These are phyloP conservation scores for Melinaea marsaeus DNA, from an alignment of 2,888 invertebrate genomes.

Conservation along the genomic window DNA sequence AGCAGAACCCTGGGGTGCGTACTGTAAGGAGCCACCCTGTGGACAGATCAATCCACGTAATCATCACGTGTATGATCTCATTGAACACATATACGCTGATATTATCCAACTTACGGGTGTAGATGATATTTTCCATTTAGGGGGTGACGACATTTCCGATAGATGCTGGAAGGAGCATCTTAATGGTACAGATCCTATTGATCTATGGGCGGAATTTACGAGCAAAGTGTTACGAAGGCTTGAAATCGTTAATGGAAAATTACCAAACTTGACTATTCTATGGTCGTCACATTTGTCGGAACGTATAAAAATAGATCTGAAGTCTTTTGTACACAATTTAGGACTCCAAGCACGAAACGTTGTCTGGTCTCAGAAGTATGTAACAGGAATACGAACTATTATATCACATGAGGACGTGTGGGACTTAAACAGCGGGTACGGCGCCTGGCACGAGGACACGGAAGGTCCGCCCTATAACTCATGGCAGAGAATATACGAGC, in stretches of 20 bases:
- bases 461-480: slow-evolving; percentile 88
- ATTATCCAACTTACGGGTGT: slow-evolving; percentile 85
- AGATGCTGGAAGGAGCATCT: slow-evolving; percentile 83
- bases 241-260: slow-evolving; percentile 67
- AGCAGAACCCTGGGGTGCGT: slow-evolving; percentile 80
- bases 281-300: slow-evolving; percentile 52
- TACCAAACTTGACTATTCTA: slow-evolving; percentile 52
- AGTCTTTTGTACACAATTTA: slow-evolving; percentile 42
- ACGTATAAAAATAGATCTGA: slow-evolving; percentile 47
- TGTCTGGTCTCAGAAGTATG: slow-evolving; percentile 78
- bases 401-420: slow-evolving; percentile 90
- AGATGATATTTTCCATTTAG: slow-evolving; percentile 87
- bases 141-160: slow-evolving; percentile 85
- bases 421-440: slow-evolving; percentile 90
- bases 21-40: slow-evolving; percentile 88
- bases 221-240: slow-evolving; percentile 77
- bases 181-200: slow-evolving; percentile 80
- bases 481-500: slow-evolving; percentile 90
- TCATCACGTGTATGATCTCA: slow-evolving; percentile 81
- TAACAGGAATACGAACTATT: slow-evolving; percentile 82
- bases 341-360: slow-evolving; percentile 77
- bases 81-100: slow-evolving; percentile 84
- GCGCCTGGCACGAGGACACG: slow-evolving; percentile 86
- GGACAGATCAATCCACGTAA: slow-evolving; percentile 88
- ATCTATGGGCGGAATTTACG: slow-evolving; percentile 86